A percentile compares a stretch with the other conserved stretches of the same genome.
Conservation (phyloP, 2,797 vertebrate genomes). For the Ispidina picta region DNA sequence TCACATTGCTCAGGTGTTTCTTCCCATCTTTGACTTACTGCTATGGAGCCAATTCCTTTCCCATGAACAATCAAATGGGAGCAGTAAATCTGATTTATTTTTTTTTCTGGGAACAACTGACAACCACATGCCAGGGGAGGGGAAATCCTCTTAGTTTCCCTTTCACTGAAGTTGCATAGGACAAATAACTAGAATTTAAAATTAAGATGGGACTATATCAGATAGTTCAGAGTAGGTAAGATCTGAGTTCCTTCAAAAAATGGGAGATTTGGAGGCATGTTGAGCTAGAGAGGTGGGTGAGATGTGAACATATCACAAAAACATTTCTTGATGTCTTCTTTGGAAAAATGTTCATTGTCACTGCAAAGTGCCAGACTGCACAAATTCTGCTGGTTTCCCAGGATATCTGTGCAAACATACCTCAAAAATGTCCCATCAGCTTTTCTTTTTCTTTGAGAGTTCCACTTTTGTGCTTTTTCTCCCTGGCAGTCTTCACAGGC, state of each 20-base stretch:
- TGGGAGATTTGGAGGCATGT: not conserved
- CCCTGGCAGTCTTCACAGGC: not conserved
- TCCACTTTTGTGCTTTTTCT: not conserved
- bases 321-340: not conserved
- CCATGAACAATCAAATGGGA: not conserved
- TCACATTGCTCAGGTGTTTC: not conserved
- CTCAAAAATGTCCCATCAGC: not conserved
- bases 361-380: not conserved
- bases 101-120: not conserved
- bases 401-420: not conserved
- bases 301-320: not conserved
- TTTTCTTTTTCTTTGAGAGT: not conserved
- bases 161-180: not conserved
- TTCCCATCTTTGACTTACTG: not conserved
- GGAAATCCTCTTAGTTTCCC: not conserved
- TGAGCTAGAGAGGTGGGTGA: not conserved
- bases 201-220: not conserved
- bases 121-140: rapidly evolving
- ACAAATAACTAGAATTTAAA: not conserved
- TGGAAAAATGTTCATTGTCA: not conserved
- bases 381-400: not conserved
- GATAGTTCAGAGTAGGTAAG: not conserved
- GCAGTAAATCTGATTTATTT: not conserved
- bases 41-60: not conserved
- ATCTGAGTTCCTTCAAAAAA: not conserved